phyloP scores from a whole-genome alignment of 2,113 vertebrate genomes.

The Pelecanus crispus region DNA sequence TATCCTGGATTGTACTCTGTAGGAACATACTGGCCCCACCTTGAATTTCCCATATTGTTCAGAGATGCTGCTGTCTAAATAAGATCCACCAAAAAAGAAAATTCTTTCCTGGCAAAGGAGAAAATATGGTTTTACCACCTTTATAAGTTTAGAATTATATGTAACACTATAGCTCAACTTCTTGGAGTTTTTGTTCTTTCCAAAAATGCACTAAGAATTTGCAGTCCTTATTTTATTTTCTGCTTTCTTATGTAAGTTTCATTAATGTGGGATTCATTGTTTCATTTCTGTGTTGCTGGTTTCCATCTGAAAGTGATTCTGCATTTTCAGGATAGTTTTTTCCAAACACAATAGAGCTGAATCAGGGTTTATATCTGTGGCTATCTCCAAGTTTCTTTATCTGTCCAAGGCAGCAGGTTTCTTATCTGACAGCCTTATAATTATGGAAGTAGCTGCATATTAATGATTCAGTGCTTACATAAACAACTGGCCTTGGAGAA shows the following conservation, averaged over 20 bases:
- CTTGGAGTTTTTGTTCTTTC: not conserved
- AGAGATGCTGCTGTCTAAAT: not conserved
- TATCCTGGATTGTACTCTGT: not conserved
- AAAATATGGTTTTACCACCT: not conserved
- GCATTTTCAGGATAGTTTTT: slow-evolving; percentile 41
- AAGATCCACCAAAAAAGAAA: not conserved
- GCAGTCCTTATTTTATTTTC: not conserved
- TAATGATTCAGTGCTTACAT: slow-evolving; percentile 73
- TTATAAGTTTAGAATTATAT: not conserved
- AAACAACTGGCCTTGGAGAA: slow-evolving; percentile 78
- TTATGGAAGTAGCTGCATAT: slow-evolving; percentile 70
- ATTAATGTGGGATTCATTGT: not conserved
- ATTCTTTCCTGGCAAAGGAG: not conserved
- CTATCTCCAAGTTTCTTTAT: slow-evolving; percentile 71
- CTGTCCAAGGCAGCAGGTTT: slow-evolving; percentile 69
- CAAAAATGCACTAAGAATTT: not conserved
- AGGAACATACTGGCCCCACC: not conserved
- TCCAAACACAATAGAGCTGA: not conserved
- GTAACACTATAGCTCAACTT: not conserved
- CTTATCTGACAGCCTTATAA: slow-evolving; percentile 74
- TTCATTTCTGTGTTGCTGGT: not conserved
- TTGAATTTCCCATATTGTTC: not conserved
- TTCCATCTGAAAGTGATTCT: slow-evolving; percentile 27
- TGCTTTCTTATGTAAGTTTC: not conserved
- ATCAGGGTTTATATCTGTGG: slow-evolving; percentile 62